A percentile compares a stretch with the other conserved stretches of the same genome.
Evolutionary conservation across 2,888 invertebrate species (phyloP).

Genomic region (Myopa tessellatipennis): DNA sequence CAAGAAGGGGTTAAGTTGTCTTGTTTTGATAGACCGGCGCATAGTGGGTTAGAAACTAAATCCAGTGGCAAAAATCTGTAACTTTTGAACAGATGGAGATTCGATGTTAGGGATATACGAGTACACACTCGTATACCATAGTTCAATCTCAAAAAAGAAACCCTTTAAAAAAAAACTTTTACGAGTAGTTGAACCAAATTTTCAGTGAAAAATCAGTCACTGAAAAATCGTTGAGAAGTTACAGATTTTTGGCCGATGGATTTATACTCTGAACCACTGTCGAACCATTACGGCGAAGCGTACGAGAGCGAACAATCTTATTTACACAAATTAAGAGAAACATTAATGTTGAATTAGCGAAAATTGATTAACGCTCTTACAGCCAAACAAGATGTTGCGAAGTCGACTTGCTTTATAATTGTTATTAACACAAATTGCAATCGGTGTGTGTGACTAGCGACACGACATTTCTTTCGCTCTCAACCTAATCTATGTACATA

Average conservation of each 20-base stretch:
- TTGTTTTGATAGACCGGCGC: not conserved
- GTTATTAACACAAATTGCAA: not conserved
- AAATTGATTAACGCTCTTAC: not conserved
- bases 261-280: too few species aligned
- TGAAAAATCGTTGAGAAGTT: too few species aligned
- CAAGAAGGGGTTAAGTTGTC: not conserved
- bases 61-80: not conserved
- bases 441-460: too few species aligned
- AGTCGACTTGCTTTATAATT: not conserved
- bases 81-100: not conserved
- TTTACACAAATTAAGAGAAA: not conserved
- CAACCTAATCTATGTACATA: too few species aligned
- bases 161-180: too few species aligned
- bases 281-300: not conserved
- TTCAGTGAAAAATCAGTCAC: too few species aligned
- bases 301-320: not conserved
- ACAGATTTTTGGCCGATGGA: too few species aligned
- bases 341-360: not conserved
- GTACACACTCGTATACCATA: too few species aligned
- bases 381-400: not conserved
- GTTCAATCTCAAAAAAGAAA: too few species aligned
- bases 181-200: too few species aligned
- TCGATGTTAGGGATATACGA: too few species aligned
- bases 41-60: not conserved
- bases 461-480: too few species aligned